Conservation (phyloP, 1,140 invertebrate genomes). For the Lerema accius region DNA sequence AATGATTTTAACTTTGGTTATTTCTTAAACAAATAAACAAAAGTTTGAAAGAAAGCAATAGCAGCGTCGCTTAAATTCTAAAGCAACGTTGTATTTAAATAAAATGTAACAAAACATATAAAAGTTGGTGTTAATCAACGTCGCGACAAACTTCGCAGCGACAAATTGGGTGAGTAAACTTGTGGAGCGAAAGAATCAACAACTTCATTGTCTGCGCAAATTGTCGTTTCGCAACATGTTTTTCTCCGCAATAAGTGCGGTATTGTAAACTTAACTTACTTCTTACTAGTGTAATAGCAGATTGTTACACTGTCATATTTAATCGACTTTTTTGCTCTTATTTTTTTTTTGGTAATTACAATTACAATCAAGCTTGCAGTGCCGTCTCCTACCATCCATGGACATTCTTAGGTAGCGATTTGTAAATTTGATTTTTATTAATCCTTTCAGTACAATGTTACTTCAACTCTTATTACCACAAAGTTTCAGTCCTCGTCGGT, state of each 20-base stretch:
- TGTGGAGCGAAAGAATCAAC: slow-evolving; percentile 2
- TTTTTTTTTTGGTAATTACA: no score
- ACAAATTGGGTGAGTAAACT: slow-evolving; percentile 5
- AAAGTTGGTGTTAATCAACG: slow-evolving; percentile 1
- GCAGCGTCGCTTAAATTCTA: neutral
- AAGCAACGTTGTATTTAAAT: slow-evolving; percentile 1
- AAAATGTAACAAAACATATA: slow-evolving; percentile 3
- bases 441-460: no score
- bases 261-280: neutral
- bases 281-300: neutral
- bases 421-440: no score
- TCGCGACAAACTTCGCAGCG: neutral
- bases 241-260: neutral
- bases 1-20: no score
- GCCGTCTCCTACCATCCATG: no score
- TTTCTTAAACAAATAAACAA: neutral
- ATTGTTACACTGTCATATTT: neutral
- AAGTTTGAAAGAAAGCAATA: neutral
- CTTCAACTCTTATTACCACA: no score
- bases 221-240: neutral
- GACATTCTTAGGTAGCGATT: no score
- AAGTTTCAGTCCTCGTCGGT: no score
- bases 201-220: slow-evolving; percentile 1
- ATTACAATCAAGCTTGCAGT: no score
- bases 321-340: no score